Conservation (phyloP, 2,888 invertebrate species). For the Arctia plantaginis region DNA sequence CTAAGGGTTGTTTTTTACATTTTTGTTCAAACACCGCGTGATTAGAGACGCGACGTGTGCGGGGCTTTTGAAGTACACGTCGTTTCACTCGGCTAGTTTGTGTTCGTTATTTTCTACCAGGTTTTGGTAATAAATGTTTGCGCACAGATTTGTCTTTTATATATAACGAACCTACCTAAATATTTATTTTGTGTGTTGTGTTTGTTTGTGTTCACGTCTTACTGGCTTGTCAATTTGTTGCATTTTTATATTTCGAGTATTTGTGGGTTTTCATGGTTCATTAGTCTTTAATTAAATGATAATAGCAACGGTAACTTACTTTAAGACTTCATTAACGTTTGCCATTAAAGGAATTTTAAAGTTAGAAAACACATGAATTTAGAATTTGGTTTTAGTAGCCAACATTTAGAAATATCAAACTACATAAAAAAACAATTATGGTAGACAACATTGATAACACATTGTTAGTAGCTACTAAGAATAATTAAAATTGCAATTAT, state of each 20-base stretch:
- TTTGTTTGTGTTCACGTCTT: constrained; percentile 24
- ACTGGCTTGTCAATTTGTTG: constrained; percentile 32
- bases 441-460: background rate
- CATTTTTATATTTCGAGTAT: constrained; percentile 25
- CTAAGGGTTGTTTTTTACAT: constrained; percentile 76
- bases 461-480: background rate
- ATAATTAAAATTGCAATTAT: background rate
- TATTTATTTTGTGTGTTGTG: constrained; percentile 52
- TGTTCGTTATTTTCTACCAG: constrained; percentile 61
- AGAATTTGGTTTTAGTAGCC: background rate
- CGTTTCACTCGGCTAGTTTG: constrained; percentile 74
- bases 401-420: background rate
- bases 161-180: constrained; percentile 62
- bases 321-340: rapidly evolving
- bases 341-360: background rate
- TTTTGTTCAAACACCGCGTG: constrained; percentile 84
- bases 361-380: background rate
- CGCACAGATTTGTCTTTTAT: constrained; percentile 65
- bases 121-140: constrained; percentile 75
- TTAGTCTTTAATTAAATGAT: background rate
- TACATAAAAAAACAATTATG: background rate
- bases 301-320: background rate
- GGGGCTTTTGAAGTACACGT: constrained; percentile 77
- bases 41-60: constrained; percentile 76
- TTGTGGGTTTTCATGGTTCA: background rate